These are phyloP conservation scores for Acanthococcus lagerstroemiae DNA, from an alignment of 2,888 invertebrate genomes.

Conservation along the genomic window DNA sequence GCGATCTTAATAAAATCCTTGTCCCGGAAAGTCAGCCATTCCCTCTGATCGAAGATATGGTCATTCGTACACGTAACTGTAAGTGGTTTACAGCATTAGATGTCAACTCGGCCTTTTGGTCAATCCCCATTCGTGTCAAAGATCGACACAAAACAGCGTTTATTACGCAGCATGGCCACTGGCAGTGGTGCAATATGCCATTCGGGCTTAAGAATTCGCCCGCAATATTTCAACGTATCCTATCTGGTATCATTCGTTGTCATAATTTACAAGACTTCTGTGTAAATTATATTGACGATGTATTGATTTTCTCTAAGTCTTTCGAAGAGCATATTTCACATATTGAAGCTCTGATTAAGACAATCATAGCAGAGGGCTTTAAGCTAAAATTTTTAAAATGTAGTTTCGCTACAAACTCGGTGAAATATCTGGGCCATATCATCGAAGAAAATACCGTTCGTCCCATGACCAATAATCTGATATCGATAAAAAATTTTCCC, in stretches of 20 bases:
- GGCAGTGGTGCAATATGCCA: neutral
- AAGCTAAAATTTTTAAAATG: slow-evolving; percentile 22
- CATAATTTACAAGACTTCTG: neutral
- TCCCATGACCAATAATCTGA: slow-evolving; percentile 24
- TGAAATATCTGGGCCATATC: too few species aligned
- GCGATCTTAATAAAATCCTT: slow-evolving; percentile 18
- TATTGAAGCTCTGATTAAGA: slow-evolving; percentile 34
- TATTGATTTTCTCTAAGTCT: slow-evolving; percentile 33
- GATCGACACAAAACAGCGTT: slow-evolving; percentile 23
- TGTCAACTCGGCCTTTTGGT: too few species aligned
- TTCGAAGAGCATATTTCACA: slow-evolving; percentile 36
- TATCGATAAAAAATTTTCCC: slow-evolving; percentile 19
- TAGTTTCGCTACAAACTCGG: too few species aligned
- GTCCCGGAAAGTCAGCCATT: slow-evolving; percentile 17
- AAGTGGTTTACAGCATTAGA: too few species aligned
- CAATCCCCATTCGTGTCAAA: slow-evolving; percentile 29
- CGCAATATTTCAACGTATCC: neutral
- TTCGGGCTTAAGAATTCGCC: slow-evolving; percentile 24
- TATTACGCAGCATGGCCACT: slow-evolving; percentile 17
- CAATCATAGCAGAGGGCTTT: slow-evolving; percentile 31
- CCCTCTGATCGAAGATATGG: slow-evolving; percentile 17
- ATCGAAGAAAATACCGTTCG: slow-evolving; percentile 18
- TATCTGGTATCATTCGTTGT: neutral
- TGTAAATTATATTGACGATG: neutral
- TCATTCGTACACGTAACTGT: too few species aligned